These are phyloP conservation scores for Alethe diademata DNA, from an alignment of 2,113 vertebrate genomes.

Conservation along the genomic window DNA sequence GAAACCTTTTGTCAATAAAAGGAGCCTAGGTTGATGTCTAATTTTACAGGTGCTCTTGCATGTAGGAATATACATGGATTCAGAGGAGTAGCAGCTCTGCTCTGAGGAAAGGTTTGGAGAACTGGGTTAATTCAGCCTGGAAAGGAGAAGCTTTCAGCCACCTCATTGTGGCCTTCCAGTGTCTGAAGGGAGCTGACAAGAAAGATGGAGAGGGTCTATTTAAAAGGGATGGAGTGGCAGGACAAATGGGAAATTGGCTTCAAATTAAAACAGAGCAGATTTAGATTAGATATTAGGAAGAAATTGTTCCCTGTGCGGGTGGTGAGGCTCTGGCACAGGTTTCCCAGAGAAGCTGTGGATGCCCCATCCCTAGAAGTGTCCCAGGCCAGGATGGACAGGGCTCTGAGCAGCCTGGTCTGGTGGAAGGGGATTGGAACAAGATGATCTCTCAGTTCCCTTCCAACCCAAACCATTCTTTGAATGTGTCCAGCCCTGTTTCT, in stretches of 20 bases:
- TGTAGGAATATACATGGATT: neutral
- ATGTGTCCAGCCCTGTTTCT: neutral
- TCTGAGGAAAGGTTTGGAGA: neutral
- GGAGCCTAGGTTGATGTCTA: neutral
- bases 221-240: neutral
- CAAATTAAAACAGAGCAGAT: neutral
- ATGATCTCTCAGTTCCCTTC: neutral
- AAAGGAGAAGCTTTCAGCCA: neutral
- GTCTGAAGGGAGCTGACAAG: neutral
- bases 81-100: neutral
- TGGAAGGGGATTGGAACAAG: neutral
- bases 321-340: rapidly evolving
- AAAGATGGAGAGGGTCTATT: neutral
- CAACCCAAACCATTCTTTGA: neutral
- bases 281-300: neutral
- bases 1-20: neutral
- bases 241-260: neutral
- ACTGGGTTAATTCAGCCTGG: neutral
- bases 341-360: neutral
- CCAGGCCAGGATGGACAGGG: neutral
- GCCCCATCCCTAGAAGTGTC: neutral
- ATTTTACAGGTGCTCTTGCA: neutral
- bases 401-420: rapidly evolving
- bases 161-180: neutral
- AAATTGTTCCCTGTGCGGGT: neutral